Conservation (phyloP, 2,797 vertebrate genomes). For the Rousettus madagascariensis region DNA sequence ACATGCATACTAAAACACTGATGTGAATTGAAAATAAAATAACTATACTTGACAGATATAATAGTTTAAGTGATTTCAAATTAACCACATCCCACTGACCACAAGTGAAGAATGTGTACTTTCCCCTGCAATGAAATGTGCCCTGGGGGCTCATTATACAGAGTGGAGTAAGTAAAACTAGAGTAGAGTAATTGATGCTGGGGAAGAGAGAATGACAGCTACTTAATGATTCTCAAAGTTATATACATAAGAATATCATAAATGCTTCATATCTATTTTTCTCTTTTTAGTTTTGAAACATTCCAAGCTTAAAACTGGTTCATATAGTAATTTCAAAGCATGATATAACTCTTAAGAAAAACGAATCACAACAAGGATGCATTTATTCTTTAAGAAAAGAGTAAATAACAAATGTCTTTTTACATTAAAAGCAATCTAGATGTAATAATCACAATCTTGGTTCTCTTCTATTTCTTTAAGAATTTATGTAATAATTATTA, state of each 20-base stretch:
- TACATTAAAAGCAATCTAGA: background rate
- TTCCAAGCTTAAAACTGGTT: slow-evolving; percentile 76
- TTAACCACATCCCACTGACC: slow-evolving; percentile 90
- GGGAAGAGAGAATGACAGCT: slow-evolving; percentile 86
- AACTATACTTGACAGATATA: slow-evolving; percentile 90
- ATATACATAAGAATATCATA: slow-evolving; percentile 83
- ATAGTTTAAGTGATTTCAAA: slow-evolving; percentile 94
- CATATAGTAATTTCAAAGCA: slow-evolving; percentile 75
- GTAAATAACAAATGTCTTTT: slow-evolving; percentile 63
- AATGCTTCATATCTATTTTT: slow-evolving; percentile 81
- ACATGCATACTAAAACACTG: slow-evolving; percentile 86
- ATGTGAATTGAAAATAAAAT: slow-evolving; percentile 91
- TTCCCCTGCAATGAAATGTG: slow-evolving; percentile 88
- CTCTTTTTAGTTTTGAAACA: slow-evolving; percentile 76
- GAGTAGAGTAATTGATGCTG: slow-evolving; percentile 90
- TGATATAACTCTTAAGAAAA: slow-evolving; percentile 78
- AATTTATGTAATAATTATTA: background rate
- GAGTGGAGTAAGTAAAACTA: slow-evolving; percentile 87
- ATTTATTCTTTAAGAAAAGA: slow-evolving; percentile 61
- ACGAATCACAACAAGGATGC: slow-evolving; percentile 71
- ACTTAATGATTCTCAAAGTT: slow-evolving; percentile 87
- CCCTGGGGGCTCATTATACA: slow-evolving; percentile 93
- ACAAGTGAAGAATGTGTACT: slow-evolving; percentile 88
- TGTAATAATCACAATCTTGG: background rate
- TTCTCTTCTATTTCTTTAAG: background rate